Evolutionary conservation across 2,888 invertebrate species (phyloP).

Genomic region (Glaucopsyche alexis): DNA sequence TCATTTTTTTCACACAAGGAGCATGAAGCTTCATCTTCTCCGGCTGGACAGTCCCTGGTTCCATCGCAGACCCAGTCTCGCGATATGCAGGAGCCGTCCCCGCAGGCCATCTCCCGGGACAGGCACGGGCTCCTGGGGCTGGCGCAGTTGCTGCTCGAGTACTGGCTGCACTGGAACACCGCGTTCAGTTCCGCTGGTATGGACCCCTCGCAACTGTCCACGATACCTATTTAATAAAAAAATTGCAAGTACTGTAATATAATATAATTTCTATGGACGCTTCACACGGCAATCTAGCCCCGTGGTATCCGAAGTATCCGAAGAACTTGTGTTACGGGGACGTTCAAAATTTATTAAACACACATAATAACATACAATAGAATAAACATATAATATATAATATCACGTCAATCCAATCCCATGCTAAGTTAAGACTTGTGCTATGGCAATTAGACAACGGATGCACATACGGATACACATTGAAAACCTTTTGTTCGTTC

Average conservation of each 20-base stretch:
- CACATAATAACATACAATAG: too few species aligned
- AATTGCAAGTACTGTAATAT: not conserved
- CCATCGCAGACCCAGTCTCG: slow-evolving; percentile 83
- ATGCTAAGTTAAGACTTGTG: too few species aligned
- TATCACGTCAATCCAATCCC: too few species aligned
- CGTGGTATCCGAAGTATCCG: too few species aligned
- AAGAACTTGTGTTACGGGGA: too few species aligned
- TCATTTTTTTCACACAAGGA: slow-evolving; percentile 57
- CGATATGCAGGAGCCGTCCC: slow-evolving; percentile 81
- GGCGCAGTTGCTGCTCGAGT: slow-evolving; percentile 80
- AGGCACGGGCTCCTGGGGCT: slow-evolving; percentile 72
- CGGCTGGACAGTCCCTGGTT: slow-evolving; percentile 80
- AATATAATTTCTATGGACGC: too few species aligned
- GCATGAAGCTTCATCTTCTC: slow-evolving; percentile 82
- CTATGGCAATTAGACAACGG: too few species aligned
- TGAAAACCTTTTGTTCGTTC: too few species aligned
- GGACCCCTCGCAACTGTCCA: slow-evolving; percentile 81
- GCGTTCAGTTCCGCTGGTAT: slow-evolving; percentile 78
- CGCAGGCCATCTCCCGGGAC: slow-evolving; percentile 77
- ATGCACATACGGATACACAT: too few species aligned
- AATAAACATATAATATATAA: too few species aligned
- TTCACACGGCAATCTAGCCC: too few species aligned
- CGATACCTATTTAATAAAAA: slow-evolving; percentile 71
- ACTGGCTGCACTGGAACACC: slow-evolving; percentile 81
- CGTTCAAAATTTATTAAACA: too few species aligned